Conservation (phyloP, 2,113 vertebrate genomes). For the Mesocricetus auratus region DNA sequence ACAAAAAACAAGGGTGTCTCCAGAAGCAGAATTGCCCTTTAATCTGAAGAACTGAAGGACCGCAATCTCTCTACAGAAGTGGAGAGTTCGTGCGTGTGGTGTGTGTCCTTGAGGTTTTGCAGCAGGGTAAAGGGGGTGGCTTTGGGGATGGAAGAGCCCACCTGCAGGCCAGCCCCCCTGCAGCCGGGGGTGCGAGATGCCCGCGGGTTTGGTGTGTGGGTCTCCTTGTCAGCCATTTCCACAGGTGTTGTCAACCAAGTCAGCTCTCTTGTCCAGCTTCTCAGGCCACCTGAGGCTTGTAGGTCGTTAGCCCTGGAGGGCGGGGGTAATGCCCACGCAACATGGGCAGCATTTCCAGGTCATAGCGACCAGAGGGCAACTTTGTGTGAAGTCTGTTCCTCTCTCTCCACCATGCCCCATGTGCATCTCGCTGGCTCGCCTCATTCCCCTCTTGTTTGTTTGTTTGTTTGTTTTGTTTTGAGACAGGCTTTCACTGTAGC, state of each 20-base stretch:
- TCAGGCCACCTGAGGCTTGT: not conserved
- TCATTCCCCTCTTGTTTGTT: not conserved
- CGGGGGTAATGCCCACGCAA: not conserved
- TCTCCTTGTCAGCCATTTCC: not conserved
- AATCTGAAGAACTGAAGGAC: not conserved
- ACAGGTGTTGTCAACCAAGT: not conserved
- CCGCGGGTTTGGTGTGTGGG: not conserved
- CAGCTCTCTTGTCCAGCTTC: not conserved
- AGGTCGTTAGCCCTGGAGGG: not conserved
- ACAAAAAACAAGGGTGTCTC: not conserved
- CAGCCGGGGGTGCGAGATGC: not conserved
- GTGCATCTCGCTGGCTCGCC: not conserved
- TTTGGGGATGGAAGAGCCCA: not conserved
- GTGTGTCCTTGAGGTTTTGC: not conserved
- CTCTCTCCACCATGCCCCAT: not conserved
- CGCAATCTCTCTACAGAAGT: not conserved
- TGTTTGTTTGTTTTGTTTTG: not conserved
- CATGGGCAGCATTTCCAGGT: not conserved
- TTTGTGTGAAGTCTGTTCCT: not conserved
- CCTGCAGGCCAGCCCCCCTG: not conserved
- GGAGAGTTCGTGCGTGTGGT: not conserved
- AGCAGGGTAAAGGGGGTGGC: not conserved
- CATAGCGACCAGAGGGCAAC: not conserved
- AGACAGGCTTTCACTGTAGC: no score
- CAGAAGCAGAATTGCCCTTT: not conserved